Evolutionary conservation across 2,113 vertebrate species (phyloP).

Genomic region (Ailurus styani): DNA sequence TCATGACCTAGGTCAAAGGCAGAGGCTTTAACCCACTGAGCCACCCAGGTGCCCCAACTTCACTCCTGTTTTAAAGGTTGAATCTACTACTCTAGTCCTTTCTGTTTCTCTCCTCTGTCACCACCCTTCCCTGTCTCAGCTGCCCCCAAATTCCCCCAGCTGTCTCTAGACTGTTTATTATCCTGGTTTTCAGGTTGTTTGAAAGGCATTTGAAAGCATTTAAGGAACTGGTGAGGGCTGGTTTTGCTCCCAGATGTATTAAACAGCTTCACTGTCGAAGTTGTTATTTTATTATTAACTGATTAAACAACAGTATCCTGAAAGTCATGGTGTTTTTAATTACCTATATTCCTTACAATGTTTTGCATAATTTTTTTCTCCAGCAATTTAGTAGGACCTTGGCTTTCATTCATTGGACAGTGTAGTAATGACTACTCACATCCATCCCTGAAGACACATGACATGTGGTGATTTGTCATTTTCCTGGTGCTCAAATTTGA

Average conservation of each 20-base stretch:
- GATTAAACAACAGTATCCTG: not conserved
- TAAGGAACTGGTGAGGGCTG: not conserved
- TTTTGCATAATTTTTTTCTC: not conserved
- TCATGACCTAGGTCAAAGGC: no score
- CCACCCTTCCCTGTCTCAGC: not conserved
- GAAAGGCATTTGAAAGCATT: not conserved
- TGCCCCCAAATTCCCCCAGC: not conserved
- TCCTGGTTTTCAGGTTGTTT: not conserved
- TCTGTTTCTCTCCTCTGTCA: not conserved
- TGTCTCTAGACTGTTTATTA: not conserved
- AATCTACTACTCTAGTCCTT: not conserved
- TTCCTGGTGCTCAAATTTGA: not conserved
- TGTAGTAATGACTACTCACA: not conserved
- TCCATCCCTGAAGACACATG: not conserved
- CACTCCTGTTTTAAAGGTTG: not conserved
- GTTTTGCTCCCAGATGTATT: not conserved
- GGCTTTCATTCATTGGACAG: not conserved
- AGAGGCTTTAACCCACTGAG: no score
- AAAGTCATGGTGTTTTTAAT: not conserved
- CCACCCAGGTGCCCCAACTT: no score
- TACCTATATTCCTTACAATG: not conserved
- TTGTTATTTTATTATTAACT: constrained; percentile 33
- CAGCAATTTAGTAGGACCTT: not conserved
- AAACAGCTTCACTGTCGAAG: constrained; percentile 4
- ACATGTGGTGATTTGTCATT: not conserved